Evolutionary conservation across 30 jellyfish, hydroid and myxozoan genomes (phyloP).

Genomic region (Catostylus mosaicus): DNA sequence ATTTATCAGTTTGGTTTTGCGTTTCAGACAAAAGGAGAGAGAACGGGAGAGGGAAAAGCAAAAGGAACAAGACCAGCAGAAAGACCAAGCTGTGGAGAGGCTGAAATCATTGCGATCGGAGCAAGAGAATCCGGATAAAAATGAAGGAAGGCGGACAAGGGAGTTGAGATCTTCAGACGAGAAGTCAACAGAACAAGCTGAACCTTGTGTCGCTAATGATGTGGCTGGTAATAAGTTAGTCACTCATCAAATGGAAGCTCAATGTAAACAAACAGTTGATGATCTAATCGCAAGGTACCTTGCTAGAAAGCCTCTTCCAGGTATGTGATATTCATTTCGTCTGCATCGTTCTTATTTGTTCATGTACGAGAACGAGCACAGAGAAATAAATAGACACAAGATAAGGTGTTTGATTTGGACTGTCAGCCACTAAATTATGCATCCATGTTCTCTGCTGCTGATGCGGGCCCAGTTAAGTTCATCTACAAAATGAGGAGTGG

Average conservation of each 20-base stretch:
- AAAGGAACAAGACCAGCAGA: conserved; percentile 43
- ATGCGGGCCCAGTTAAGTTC: too few relatives aligned
- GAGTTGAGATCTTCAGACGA: conserved; percentile 33
- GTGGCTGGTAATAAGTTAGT: conserved; percentile 2
- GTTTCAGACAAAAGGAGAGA: conserved; percentile 55
- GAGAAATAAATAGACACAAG: too few relatives aligned
- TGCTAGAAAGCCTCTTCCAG: conserved; percentile 74
- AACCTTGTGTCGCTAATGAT: neutral
- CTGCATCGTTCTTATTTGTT: too few relatives aligned
- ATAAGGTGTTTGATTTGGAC: too few relatives aligned
- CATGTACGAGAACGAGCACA: too few relatives aligned
- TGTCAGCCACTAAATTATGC: too few relatives aligned
- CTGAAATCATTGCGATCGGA: conserved; percentile 32
- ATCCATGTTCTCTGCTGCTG: too few relatives aligned
- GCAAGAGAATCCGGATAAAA: conserved; percentile 16
- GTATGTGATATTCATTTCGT: too few relatives aligned
- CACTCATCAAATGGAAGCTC: conserved; percentile 46
- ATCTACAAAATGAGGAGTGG: too few relatives aligned
- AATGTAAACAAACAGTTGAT: conserved; percentile 66
- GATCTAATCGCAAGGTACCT: conserved; percentile 71
- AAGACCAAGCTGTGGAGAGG: conserved; percentile 23
- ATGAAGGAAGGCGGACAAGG: conserved; percentile 13
- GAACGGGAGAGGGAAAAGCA: conserved; percentile 61
- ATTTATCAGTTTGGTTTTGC: too few relatives aligned
- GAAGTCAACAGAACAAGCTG: neutral